These are phyloP conservation scores for Lasioglossum malachurum DNA, from an alignment of 2,888 invertebrate species.

Conservation along the genomic window DNA sequence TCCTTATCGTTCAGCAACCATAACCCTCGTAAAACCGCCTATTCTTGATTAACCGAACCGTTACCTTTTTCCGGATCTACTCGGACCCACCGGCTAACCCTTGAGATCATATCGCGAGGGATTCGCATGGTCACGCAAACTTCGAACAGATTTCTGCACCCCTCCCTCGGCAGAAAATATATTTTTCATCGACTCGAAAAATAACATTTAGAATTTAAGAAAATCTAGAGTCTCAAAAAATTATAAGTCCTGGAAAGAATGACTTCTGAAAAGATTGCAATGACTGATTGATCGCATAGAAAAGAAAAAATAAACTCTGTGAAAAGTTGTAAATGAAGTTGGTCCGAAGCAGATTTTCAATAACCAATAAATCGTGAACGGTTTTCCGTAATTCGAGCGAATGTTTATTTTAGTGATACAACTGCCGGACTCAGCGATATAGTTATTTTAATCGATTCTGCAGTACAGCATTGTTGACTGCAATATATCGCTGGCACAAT, in stretches of 20 bases:
- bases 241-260: not conserved
- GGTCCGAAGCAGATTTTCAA: not conserved
- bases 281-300: not conserved
- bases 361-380: not conserved
- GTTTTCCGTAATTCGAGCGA: not conserved
- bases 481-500: not conserved
- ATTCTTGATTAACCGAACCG: slow-evolving; percentile 74
- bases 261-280: not conserved
- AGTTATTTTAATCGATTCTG: slow-evolving; percentile 7
- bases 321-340: not conserved
- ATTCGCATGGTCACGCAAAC: not conserved
- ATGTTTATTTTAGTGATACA: not conserved
- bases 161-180: not conserved
- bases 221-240: too few species aligned
- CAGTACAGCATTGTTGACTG: not conserved
- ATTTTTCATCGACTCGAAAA: too few species aligned
- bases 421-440: not conserved
- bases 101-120: not conserved
- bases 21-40: slow-evolving; percentile 74
- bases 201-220: too few species aligned
- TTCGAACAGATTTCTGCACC: slow-evolving; percentile 3
- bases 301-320: not conserved
- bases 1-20: slow-evolving; percentile 37
- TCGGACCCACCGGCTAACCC: not conserved
- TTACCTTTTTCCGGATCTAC: slow-evolving; percentile 20